These are phyloP conservation scores for Staurois parvus DNA, from an alignment of 2,797 vertebrate genomes.

Conservation along the genomic window DNA sequence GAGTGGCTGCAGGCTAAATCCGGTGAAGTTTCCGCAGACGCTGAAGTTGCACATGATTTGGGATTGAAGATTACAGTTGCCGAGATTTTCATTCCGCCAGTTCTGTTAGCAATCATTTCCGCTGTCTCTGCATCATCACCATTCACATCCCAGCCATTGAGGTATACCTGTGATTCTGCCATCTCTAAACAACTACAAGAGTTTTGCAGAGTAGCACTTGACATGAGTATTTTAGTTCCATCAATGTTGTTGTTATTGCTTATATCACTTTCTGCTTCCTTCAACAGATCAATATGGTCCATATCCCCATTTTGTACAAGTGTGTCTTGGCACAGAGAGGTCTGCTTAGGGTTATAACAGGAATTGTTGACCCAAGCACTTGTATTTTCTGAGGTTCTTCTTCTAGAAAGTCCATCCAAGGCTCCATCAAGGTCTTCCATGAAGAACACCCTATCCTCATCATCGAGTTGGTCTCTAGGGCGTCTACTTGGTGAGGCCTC, in stretches of 20 bases:
- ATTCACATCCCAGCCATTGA: conserved; percentile 86
- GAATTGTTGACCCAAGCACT: conserved; percentile 66
- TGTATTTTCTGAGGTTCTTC: conserved; percentile 65
- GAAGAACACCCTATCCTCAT: conserved; percentile 93
- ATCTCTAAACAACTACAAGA: conserved; percentile 76
- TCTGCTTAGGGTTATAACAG: conserved; percentile 65
- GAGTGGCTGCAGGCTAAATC: conserved; percentile 72
- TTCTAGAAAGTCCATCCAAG: conserved; percentile 74
- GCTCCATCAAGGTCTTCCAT: conserved; percentile 92
- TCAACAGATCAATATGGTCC: conserved; percentile 64
- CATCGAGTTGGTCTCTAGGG: conserved; percentile 72
- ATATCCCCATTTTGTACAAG: conserved; percentile 68
- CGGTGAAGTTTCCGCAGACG: conserved; percentile 74
- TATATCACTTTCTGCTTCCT: conserved; percentile 71
- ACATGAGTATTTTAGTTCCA: conserved; percentile 65
- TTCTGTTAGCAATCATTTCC: conserved; percentile 92
- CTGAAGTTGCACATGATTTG: conserved; percentile 83
- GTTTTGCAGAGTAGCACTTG: conserved; percentile 69
- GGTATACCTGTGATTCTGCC: conserved; percentile 77
- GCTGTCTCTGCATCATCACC: conserved; percentile 82
- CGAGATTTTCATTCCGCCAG: conserved; percentile 96
- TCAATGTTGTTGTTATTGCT: conserved; percentile 71
- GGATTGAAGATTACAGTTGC: conserved; percentile 98
- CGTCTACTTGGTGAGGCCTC: conserved; percentile 81
- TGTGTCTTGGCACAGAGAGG: conserved; percentile 66